Base-by-base conservation (phyloP, 1,140 invertebrate genomes). In the Drosophila kikkawai region DNA sequence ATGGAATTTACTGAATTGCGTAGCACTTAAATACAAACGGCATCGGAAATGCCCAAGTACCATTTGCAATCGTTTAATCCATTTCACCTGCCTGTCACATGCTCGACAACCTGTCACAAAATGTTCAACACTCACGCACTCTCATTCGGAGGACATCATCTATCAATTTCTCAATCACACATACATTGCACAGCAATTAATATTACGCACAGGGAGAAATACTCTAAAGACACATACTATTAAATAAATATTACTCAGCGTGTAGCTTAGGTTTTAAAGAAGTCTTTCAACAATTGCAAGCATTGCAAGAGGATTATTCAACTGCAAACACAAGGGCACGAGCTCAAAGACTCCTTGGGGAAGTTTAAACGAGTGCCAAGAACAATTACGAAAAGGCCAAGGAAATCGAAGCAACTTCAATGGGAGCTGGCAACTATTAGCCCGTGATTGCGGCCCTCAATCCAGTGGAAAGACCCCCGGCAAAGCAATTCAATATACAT, bases 401-500 rank as follows among this genome's bases (percentile, higher is more conserved):
- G 42, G 29, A 68, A 69, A 77, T 69, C 74, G 39, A 17, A n/a
- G 48, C 26, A 68, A 39, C 48, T 76, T 59, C 32, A 61, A 56
- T 68, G 75, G 57, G 64, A 78, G 65, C 75, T 19, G 26, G 44
- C 26, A 51, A 55, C 74, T 69, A 76, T 76, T 68, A 68, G 67
- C 37, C 71, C 61, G 32, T 76, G 75, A 76, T 67, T 76, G 71
- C 73, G 75, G 19, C 73, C 29, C 36, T 32, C 53, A 36, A 13
- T 7, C 29, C 32, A 34, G 9, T 32, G 17, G 19, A 41, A 36
- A 48, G 32, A 41, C 47, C 68, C 44, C 17, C 12, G 53, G 63
- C 39, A 73, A 65, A 63, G 66, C 66, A 87, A 86, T 87, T 82
- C 65, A 73, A 82, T 82, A 79, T 76, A 79, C 83, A 68, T 79